Evolutionary conservation across 1,140 invertebrate genomes (phyloP).

Genomic region (Aphaenogaster floridana): DNA sequence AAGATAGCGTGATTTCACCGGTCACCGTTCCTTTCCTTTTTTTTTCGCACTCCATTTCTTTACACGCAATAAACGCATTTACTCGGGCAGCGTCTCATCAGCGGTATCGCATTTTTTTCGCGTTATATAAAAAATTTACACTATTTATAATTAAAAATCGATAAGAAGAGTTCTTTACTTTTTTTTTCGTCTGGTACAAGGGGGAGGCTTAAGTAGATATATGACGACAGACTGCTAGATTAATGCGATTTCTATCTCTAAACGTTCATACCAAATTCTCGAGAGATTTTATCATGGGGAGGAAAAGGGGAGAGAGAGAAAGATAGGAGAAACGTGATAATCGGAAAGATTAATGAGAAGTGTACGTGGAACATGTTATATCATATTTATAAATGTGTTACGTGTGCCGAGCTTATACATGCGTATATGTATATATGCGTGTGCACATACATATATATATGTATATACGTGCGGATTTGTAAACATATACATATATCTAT

Average conservation of each 20-base stretch:
- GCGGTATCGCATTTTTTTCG: slow-evolving; percentile 82
- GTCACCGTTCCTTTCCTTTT: slow-evolving; percentile 14
- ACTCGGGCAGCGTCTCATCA: slow-evolving; percentile 71
- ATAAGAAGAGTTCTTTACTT: slow-evolving; percentile 80
- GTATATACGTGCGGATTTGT: slow-evolving; percentile 28
- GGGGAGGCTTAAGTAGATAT: slow-evolving; percentile 79
- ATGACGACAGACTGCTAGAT: slow-evolving; percentile 77
- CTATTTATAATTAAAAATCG: slow-evolving; percentile 87
- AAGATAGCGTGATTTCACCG: slow-evolving; percentile 39
- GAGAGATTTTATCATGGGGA: slow-evolving; percentile 12
- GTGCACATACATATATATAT: slow-evolving; percentile 71
- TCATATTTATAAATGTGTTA: slow-evolving; percentile 76
- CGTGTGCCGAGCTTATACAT: slow-evolving; percentile 59
- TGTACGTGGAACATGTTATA: slow-evolving; percentile 72
- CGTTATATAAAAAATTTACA: slow-evolving; percentile 87
- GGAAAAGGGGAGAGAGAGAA: neutral
- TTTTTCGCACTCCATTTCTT: slow-evolving; percentile 60
- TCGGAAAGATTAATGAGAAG: slow-evolving; percentile 61
- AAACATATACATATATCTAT: slow-evolving; percentile 75
- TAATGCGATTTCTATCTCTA: slow-evolving; percentile 77
- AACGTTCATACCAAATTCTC: slow-evolving; percentile 70
- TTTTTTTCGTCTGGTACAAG: slow-evolving; percentile 69
- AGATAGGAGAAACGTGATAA: slow-evolving; percentile 37
- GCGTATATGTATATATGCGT: slow-evolving; percentile 57
- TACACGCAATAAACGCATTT: slow-evolving; percentile 75